phyloP scores from a whole-genome alignment of 2,113 vertebrate species.

The Etia nguti region DNA sequence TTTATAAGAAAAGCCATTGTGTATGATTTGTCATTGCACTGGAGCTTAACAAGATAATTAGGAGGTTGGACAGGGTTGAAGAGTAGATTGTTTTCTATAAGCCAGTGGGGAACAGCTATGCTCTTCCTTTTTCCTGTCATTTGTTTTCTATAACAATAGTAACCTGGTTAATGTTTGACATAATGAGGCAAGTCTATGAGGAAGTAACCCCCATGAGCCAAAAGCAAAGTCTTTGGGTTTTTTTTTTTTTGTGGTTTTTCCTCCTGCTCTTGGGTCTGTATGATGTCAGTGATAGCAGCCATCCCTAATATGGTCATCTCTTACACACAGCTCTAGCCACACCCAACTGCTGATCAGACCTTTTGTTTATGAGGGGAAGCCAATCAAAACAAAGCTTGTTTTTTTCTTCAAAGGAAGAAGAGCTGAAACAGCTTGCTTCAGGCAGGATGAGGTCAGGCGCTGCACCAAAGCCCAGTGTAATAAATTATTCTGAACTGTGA shows the following conservation, averaged over 20 bases:
- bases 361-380: background rate
- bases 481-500: background rate
- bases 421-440: background rate
- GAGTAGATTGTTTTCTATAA: background rate
- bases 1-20: background rate
- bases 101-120: background rate
- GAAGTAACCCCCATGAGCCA: background rate
- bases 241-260: background rate
- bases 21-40: background rate
- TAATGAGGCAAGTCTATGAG: background rate
- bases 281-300: background rate
- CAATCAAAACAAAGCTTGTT: background rate
- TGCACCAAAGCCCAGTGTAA: background rate
- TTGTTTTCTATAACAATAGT: background rate
- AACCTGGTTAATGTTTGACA: background rate
- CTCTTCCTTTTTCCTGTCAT: background rate
- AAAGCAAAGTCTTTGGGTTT: background rate
- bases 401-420: background rate
- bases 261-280: background rate
- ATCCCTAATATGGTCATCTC: background rate
- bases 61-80: background rate
- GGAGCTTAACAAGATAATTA: conserved; percentile 5
- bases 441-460: background rate
- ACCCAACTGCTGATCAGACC: background rate
- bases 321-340: background rate